These are phyloP conservation scores for Eurytoma adleriae DNA, from an alignment of 2,888 invertebrate species.

Conservation along the genomic window DNA sequence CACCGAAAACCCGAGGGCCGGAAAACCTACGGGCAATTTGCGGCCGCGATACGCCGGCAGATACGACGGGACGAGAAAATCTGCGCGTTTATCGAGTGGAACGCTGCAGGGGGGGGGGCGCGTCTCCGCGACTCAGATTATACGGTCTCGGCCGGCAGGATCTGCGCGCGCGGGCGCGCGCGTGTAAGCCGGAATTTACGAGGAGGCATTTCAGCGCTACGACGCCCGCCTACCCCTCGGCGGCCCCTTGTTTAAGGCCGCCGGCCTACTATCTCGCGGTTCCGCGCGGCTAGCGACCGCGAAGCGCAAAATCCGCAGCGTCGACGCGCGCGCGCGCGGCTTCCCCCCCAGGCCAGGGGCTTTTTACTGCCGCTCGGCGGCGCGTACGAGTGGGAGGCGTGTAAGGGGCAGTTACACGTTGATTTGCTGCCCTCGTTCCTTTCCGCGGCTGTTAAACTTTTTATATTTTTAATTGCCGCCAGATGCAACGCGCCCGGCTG, in stretches of 20 bases:
- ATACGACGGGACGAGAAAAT: background rate
- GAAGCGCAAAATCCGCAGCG: constrained; percentile 1
- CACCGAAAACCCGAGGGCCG: background rate
- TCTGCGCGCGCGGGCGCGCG: background rate
- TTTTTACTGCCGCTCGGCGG: too few relatives aligned
- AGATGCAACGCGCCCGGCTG: constrained; percentile 3
- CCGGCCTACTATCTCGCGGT: constrained; percentile 22
- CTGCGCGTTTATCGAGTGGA: constrained; percentile 16
- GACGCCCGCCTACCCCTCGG: constrained; percentile 1
- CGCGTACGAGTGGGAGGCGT: background rate
- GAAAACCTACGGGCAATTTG: background rate
- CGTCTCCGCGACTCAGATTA: constrained; percentile 17
- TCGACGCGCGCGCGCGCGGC: background rate
- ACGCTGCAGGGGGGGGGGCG: background rate
- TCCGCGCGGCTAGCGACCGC: constrained; percentile 35
- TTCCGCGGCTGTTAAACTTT: background rate
- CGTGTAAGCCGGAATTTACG: constrained; percentile 49
- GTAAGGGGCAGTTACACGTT: background rate
- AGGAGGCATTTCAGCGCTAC: constrained; percentile 24
- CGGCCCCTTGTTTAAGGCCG: constrained; percentile 14
- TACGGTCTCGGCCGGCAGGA: constrained; percentile 10
- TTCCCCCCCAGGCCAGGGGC: too few relatives aligned
- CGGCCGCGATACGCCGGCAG: constrained; percentile 7
- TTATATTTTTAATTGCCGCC: background rate
- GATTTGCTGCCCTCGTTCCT: too few relatives aligned